Evolutionary conservation across 2,888 invertebrate genomes (phyloP).

Genomic region (Teinopalpus imperialis): DNA sequence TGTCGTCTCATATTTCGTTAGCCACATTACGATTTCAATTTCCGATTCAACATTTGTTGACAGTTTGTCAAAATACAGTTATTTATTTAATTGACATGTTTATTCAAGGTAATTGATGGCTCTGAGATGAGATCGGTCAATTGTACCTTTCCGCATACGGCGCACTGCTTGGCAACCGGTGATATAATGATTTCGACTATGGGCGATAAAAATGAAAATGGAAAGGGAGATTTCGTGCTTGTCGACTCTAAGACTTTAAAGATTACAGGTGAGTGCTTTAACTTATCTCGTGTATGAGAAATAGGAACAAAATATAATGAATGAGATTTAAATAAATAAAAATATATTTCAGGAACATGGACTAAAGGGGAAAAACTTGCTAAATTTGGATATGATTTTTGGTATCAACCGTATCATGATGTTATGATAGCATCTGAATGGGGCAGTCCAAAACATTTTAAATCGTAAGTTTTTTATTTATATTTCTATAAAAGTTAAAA

Average conservation of each 20-base stretch:
- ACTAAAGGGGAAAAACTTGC: constrained; percentile 85
- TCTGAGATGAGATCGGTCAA: constrained; percentile 88
- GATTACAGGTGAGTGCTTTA: constrained; percentile 82
- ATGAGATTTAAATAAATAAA: too few relatives aligned
- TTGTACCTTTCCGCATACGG: constrained; percentile 94
- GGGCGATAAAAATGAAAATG: constrained; percentile 93
- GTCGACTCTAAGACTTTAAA: constrained; percentile 91
- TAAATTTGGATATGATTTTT: constrained; percentile 95
- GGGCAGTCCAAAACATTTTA: constrained; percentile 93
- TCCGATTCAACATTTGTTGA: too few relatives aligned
- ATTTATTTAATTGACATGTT: too few relatives aligned
- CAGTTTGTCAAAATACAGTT: too few relatives aligned
- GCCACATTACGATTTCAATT: too few relatives aligned
- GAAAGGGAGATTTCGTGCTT: constrained; percentile 92
- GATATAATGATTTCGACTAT: constrained; percentile 97
- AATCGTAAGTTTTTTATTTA: constrained; percentile 65
- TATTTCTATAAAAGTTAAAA: neutral
- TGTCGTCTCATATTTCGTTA: too few relatives aligned
- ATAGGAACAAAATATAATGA: too few relatives aligned
- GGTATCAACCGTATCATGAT: constrained; percentile 98
- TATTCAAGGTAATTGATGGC: constrained; percentile 89
- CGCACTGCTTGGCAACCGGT: constrained; percentile 95
- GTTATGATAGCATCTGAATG: constrained; percentile 96
- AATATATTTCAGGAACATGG: constrained; percentile 88
- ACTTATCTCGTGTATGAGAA: too few relatives aligned